These are phyloP conservation scores for Girardia tigrina DNA, from an alignment of 2,888 invertebrate genomes.

Conservation along the genomic window DNA sequence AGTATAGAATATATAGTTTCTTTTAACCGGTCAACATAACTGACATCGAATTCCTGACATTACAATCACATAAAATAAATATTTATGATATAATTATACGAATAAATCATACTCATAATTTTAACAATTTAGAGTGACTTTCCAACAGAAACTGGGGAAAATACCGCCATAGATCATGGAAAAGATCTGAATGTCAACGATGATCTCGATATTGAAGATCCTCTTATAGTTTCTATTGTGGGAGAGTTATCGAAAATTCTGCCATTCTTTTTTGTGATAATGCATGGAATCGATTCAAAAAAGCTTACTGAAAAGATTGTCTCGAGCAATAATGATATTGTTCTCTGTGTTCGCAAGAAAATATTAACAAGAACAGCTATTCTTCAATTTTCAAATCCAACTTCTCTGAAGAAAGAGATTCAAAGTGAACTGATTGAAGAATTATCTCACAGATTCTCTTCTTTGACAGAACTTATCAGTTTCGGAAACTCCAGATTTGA, in stretches of 20 bases:
- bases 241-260: not conserved
- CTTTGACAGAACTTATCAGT: not conserved
- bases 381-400: not conserved
- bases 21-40: too few relatives aligned
- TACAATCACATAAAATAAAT: too few relatives aligned
- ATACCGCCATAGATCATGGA: not conserved
- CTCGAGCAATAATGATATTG: conserved; percentile 11
- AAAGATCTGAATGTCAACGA: not conserved
- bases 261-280: not conserved
- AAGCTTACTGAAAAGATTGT: not conserved
- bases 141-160: not conserved
- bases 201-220: not conserved
- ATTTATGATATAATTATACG: too few relatives aligned
- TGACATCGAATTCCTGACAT: too few relatives aligned
- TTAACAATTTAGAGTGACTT: not conserved
- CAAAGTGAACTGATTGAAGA: not conserved
- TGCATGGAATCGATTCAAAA: not conserved
- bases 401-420: not conserved
- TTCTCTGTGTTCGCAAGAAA: not conserved
- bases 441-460: conserved; percentile 4
- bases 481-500: not conserved
- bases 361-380: not conserved
- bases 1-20: too few relatives aligned
- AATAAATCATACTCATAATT: too few relatives aligned
- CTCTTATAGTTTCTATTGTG: not conserved